Percentiles rank a stretch among this genome's conserved stretches.
Evolutionary conservation across 1,140 invertebrate genomes (phyloP).

Genomic region (Scylla paramamosain): DNA sequence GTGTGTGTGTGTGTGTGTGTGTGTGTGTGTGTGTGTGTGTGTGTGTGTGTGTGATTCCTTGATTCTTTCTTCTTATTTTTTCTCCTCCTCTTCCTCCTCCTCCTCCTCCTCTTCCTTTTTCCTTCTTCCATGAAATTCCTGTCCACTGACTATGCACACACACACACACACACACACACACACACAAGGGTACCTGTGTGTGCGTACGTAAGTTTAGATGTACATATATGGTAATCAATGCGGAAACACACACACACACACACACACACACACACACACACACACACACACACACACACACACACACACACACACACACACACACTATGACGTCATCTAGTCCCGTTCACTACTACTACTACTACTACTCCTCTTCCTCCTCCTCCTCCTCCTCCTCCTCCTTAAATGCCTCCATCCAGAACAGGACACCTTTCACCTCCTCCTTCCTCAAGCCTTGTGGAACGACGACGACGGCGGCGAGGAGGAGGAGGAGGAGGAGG

Average conservation of each 20-base stretch:
- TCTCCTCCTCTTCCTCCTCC: not conserved
- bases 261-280: not conserved
- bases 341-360: not conserved
- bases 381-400: no score
- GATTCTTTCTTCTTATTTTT: not conserved
- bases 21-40: not conserved
- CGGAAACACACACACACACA: no score
- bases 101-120: not conserved
- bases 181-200: no score
- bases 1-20: slow-evolving; percentile 17
- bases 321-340: not conserved
- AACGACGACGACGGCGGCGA: no score
- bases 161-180: no score
- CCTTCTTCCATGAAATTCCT: not conserved
- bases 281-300: not conserved
- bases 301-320: not conserved
- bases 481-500: not conserved
- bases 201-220: no score
- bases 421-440: no score
- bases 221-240: no score
- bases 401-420: no score
- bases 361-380: no score
- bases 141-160: not conserved
- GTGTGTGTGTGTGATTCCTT: not conserved
- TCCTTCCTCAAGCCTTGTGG: no score